Evolutionary conservation across 2,888 invertebrate species (phyloP).

Genomic region (Mesoligia furuncula): DNA sequence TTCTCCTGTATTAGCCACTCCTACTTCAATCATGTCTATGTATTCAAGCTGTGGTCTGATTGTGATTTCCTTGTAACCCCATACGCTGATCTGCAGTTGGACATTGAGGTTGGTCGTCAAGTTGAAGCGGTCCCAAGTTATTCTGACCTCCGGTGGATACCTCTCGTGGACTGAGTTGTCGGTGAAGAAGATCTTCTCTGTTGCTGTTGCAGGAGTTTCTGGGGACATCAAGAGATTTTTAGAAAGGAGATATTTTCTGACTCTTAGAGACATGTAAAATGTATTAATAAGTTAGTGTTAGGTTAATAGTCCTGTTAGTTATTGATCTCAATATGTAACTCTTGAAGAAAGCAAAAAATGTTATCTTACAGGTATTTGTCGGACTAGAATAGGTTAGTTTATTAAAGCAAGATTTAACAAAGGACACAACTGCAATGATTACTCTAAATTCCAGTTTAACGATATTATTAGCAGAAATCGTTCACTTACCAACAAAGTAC

Average conservation of each 20-base stretch:
- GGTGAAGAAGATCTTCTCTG: conserved; percentile 95
- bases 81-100: conserved; percentile 94
- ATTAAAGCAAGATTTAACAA: neutral
- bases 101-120: conserved; percentile 95
- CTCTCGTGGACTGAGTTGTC: conserved; percentile 93
- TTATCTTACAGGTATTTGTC: neutral
- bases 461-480: neutral
- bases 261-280: neutral
- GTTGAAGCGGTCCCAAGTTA: conserved; percentile 96
- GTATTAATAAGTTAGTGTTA: neutral
- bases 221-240: conserved; percentile 40
- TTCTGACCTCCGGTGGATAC: conserved; percentile 93
- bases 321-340: neutral
- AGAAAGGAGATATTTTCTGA: neutral
- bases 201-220: conserved; percentile 97
- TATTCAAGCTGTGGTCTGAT: conserved; percentile 95
- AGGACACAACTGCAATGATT: neutral
- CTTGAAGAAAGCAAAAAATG: rapidly evolving
- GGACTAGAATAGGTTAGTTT: neutral
- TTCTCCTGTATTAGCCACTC: conserved; percentile 92
- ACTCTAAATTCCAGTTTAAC: neutral
- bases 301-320: neutral
- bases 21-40: conserved; percentile 93
- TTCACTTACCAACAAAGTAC: conserved; percentile 95
- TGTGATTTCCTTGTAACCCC: conserved; percentile 97